These are phyloP conservation scores for Synergus laeviventris DNA, from an alignment of 2,888 invertebrate species.

Conservation along the genomic window DNA sequence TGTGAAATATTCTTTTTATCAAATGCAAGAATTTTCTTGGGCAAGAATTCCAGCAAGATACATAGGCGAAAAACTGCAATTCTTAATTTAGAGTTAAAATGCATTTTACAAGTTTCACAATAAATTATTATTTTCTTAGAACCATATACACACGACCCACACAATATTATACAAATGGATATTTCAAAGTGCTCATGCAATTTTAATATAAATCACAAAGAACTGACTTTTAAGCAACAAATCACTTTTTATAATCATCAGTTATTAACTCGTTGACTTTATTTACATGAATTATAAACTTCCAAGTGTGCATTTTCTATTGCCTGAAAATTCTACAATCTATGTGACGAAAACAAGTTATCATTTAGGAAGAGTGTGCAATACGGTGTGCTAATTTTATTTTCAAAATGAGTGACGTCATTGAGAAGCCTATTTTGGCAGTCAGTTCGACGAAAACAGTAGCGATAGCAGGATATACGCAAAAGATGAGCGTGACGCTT, in stretches of 20 bases:
- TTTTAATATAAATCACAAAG: neutral
- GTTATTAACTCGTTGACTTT: neutral
- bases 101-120: neutral
- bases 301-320: neutral
- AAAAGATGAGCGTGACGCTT: conserved; percentile 30
- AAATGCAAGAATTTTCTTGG: neutral
- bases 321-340: neutral
- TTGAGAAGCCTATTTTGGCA: conserved; percentile 35
- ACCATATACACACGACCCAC: neutral
- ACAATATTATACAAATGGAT: neutral
- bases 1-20: neutral
- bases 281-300: neutral
- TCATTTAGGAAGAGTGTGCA: conserved; percentile 10
- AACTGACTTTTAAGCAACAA: neutral
- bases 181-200: conserved; percentile 1
- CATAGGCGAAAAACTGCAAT: neutral
- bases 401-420: conserved; percentile 32
- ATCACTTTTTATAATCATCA: neutral
- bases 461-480: conserved; percentile 29
- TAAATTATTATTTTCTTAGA: conserved; percentile 1
- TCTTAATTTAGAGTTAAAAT: neutral
- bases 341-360: conserved; percentile 5
- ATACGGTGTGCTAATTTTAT: conserved; percentile 27
- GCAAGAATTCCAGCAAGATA: neutral
- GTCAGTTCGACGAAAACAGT: conserved; percentile 16